These are phyloP conservation scores for Gavialis gangeticus DNA, from an alignment of 2,113 vertebrate species.

Conservation along the genomic window DNA sequence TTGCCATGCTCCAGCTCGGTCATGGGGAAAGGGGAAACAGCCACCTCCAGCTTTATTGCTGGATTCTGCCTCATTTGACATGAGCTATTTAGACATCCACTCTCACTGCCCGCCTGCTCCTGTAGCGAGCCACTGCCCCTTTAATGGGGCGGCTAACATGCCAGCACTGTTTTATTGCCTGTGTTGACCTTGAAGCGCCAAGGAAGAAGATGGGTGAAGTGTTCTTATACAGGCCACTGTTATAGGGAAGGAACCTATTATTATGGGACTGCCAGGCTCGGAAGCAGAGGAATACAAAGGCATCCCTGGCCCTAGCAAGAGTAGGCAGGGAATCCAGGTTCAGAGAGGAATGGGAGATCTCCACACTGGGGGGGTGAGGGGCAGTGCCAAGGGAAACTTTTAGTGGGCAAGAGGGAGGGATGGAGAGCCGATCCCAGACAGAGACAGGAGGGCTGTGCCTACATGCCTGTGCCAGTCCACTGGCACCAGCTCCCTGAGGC, in stretches of 20 bases:
- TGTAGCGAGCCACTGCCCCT: neutral
- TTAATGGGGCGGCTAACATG: neutral
- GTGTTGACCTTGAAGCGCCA: neutral
- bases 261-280: neutral
- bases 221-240: neutral
- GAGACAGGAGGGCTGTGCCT: neutral
- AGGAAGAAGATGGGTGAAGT: neutral
- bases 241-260: neutral
- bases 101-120: neutral
- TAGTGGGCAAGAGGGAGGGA: no score
- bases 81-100: neutral
- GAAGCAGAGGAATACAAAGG: neutral
- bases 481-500: fast-evolving
- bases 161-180: neutral
- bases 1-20: neutral
- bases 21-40: neutral
- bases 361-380: no score
- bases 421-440: no score
- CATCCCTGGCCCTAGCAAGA: neutral
- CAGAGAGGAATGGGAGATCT: no score
- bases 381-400: no score
- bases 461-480: fast-evolving
- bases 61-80: neutral
- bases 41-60: neutral
- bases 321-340: no score